Evolutionary conservation across 2,113 vertebrate species (phyloP), one percentile per base, ranked within the genome.

Genomic region (Lamprotornis superbus): DNA sequence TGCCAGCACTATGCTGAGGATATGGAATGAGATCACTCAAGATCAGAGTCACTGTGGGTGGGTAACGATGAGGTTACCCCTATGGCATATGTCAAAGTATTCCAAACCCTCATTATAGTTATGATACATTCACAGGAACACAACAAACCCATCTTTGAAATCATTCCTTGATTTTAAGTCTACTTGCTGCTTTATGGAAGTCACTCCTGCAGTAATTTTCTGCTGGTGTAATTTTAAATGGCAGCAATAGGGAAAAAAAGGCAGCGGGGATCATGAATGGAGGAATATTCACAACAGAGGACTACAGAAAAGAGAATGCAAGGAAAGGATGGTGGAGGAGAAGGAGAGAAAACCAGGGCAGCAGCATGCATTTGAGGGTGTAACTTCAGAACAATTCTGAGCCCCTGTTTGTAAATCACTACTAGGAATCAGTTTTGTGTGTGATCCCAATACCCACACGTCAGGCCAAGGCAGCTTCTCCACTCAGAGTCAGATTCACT

Each of bases 1-100:
- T 40, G 86, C 88, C 95, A 96, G 93, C 92, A n/a, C 78, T 91
- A 39, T 67, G 64, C 56, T 83, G 87, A 94, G 91, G 86, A 78
- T 91, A 86, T 91, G 94, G 95, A 97, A 94, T 59, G 83, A 95
- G 94, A 95, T 97, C 95, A 94, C 85, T 94, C 21, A 16, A 84
- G 86, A 95, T 64, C 93, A 90, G 93, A 93, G 83, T 77, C 55
- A 2, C 81, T 64, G 90, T 70, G 95, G 94, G 92, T 82, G 95
- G 94, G 96, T 96, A 95, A 90, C 0, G 3, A 74, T 91, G 95
- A 96, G 93, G 82, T 96, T 95, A 70, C 90, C 77, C 88, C 83
- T 88, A 89, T 77, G 93, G 83, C 31, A 11, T 67, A 56, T 2
- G 10, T 49, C 44, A 19, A 82, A 47, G 71, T 57, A 90, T 91